Evolutionary conservation across 2,113 vertebrate genomes (phyloP).

Genomic region (Oriolus oriolus): DNA sequence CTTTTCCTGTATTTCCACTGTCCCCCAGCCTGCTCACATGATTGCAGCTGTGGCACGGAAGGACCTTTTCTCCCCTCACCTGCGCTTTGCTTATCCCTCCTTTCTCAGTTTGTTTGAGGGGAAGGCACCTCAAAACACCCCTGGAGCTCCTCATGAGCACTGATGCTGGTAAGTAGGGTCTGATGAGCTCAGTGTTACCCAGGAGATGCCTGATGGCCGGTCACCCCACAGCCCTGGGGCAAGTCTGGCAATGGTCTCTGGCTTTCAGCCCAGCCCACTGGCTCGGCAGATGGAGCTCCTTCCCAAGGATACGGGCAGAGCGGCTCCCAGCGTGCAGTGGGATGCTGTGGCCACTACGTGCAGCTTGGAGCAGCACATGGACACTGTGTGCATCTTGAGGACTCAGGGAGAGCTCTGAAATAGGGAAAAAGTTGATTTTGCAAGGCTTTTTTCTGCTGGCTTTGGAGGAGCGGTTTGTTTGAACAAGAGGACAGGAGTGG

Average conservation of each 20-base stretch:
- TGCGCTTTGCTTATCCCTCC: accelerated
- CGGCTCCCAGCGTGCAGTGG: accelerated
- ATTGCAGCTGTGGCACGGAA: neutral
- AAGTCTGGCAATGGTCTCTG: neutral
- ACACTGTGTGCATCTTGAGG: neutral
- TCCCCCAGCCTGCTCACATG: neutral
- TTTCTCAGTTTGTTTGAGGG: neutral
- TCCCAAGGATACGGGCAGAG: neutral
- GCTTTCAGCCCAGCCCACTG: neutral
- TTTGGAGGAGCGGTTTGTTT: neutral
- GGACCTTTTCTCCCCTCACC: neutral
- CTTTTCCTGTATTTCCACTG: neutral
- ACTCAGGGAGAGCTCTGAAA: neutral
- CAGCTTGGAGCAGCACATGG: neutral
- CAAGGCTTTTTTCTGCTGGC: neutral
- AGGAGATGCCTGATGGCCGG: accelerated
- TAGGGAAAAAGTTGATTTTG: neutral
- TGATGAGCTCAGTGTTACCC: accelerated
- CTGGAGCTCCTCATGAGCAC: neutral
- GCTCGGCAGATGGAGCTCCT: conserved; percentile 50
- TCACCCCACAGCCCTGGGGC: neutral
- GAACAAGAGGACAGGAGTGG: accelerated
- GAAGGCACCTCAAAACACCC: neutral
- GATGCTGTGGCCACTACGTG: neutral
- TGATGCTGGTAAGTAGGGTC: neutral